Evolutionary conservation across 2,797 vertebrate species (phyloP), one percentile per base, ranked within the genome.

Genomic region (Amphiprion clarkii): DNA sequence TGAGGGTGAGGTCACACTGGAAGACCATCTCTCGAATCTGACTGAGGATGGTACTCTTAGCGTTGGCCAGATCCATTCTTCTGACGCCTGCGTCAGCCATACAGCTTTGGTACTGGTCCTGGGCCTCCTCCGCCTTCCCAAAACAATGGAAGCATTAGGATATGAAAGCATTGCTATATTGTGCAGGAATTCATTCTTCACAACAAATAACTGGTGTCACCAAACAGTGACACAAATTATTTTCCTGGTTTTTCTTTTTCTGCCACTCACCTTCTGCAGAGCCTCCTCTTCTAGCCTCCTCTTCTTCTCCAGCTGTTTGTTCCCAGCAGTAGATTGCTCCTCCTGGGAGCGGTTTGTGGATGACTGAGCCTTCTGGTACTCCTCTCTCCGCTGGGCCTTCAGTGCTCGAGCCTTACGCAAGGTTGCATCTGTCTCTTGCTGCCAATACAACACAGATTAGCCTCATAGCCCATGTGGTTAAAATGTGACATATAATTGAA

Each of bases 1-100:
- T 99, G 80, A 99, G 95, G 4, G 98, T 99, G 83, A 99, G 96
- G 92, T 99, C 98, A 90, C 98, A 99, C 90, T 99, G 98, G 89
- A 97, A 99, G 88, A 99, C 93, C 89, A 97, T 95, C 87, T 97
- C 96, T 76, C 97, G 93, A 78, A 99, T 95, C 90, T 99, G 97
- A 33, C 96, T 93, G 89, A 99, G 93, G 77, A 97, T 94, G 79
- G 97, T 96, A 76, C 96, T 96, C 94, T 99, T 99, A 74, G 95
- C 94, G 67, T 93, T 97, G 89, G 96, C 95, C 89, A 99, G 88
- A 82, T 97, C 89, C 83, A 93, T 95, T 89, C 89, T 94, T 88
- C 96, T 97, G 91, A 96, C 94, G 84, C 95, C 95, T 80, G 95
- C 93, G 51, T 99, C 98, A 76, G 95, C 95, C 88, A 96, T 84